Conservation (phyloP, 2,113 vertebrate species). For the Scophthalmus maximus region DNA sequence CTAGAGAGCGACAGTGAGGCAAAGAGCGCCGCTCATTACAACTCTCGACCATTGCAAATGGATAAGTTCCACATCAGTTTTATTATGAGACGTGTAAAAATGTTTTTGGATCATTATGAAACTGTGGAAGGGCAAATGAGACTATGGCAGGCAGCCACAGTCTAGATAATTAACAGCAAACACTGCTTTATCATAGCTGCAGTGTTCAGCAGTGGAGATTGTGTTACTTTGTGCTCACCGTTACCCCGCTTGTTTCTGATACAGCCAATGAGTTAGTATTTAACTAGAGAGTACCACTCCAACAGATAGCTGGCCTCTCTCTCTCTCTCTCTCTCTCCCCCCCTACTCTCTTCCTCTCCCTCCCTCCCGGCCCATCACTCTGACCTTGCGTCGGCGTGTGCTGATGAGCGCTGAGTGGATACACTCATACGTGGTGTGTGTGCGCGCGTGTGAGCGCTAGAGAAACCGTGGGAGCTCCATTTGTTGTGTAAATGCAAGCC, state of each 20-base stretch:
- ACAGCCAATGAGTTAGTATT: slow-evolving; percentile 60
- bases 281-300: slow-evolving; percentile 73
- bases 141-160: background rate
- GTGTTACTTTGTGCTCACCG: background rate
- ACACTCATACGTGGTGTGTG: slow-evolving; percentile 56
- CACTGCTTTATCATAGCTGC: background rate
- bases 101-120: background rate
- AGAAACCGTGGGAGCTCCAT: slow-evolving; percentile 72
- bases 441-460: slow-evolving; percentile 28
- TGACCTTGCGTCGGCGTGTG: slow-evolving; percentile 77
- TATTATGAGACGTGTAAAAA: background rate
- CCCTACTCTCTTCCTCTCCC: slow-evolving; percentile 17
- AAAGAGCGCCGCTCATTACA: background rate
- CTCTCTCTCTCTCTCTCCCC: slow-evolving; percentile 36
- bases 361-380: slow-evolving; percentile 38
- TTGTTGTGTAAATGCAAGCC: slow-evolving; percentile 81
- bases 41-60: background rate
- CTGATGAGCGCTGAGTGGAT: slow-evolving; percentile 78
- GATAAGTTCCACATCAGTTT: background rate
- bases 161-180: background rate
- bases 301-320: slow-evolving; percentile 68
- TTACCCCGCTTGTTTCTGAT: slow-evolving; percentile 48
- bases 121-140: background rate
- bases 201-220: slow-evolving; percentile 12
- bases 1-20: background rate